These are phyloP conservation scores for Enteromius afrohamiltoni DNA, from an alignment of 2,797 vertebrate genomes.

Conservation along the genomic window DNA sequence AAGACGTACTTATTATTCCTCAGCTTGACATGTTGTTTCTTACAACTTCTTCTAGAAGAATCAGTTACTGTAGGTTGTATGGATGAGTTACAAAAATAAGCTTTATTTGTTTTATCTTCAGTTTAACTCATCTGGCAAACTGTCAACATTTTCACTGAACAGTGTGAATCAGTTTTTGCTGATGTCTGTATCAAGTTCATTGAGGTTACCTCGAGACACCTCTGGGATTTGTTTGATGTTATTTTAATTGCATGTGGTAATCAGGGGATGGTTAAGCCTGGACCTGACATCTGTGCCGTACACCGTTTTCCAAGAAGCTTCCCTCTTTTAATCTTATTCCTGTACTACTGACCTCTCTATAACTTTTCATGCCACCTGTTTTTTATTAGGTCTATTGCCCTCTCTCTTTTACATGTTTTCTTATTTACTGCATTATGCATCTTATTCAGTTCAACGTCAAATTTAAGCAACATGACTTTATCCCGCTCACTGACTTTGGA, in stretches of 20 bases:
- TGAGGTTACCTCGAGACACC: background rate
- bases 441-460: background rate
- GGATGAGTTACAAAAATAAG: background rate
- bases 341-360: background rate
- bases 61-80: background rate
- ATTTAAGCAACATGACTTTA: background rate
- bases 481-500: background rate
- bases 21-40: background rate
- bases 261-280: constrained; percentile 38
- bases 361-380: background rate
- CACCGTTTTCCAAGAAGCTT: constrained; percentile 26
- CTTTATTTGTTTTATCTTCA: background rate
- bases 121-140: background rate
- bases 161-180: background rate
- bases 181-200: background rate
- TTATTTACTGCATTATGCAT: background rate
- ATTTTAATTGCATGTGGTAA: constrained; percentile 33
- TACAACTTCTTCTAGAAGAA: background rate
- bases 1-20: background rate
- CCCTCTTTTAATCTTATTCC: constrained; percentile 3
- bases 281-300: constrained; percentile 33
- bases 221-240: constrained; percentile 7
- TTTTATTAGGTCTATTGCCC: background rate
- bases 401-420: background rate
- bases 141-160: background rate